A percentile compares a stretch with the other conserved stretches of the same genome.
phyloP scores from a whole-genome alignment of 2,797 vertebrate genomes.

The Garrulus glandarius region DNA sequence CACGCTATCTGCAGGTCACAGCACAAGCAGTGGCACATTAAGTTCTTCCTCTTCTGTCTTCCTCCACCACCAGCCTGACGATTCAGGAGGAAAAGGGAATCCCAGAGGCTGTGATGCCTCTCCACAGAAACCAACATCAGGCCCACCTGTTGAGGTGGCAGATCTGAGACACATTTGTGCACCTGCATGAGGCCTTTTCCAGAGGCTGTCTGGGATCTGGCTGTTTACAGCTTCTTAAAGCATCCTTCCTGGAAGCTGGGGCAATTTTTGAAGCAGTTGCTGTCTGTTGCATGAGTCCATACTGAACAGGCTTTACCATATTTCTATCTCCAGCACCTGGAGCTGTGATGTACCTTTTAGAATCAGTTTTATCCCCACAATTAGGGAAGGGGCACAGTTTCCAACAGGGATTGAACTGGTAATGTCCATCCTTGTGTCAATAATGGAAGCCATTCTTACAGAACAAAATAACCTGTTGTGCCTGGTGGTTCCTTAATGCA shows the following conservation, averaged over 20 bases:
- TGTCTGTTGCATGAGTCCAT: neutral
- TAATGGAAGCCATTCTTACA: neutral
- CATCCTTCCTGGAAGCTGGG: neutral
- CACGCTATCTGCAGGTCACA: neutral
- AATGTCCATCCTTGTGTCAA: neutral
- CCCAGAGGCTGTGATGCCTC: neutral
- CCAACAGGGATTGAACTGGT: neutral
- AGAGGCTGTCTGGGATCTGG: neutral
- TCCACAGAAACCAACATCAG: neutral
- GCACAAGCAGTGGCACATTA: neutral
- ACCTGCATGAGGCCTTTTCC: accelerated
- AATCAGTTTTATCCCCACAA: neutral
- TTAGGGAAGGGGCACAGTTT: neutral
- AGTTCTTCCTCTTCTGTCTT: neutral
- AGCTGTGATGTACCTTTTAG: neutral
- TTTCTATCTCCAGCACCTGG: neutral
- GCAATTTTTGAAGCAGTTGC: neutral
- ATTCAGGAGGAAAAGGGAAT: neutral
- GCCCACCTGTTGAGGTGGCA: neutral
- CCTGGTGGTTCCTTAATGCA: neutral
- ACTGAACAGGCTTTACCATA: neutral
- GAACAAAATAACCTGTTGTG: neutral
- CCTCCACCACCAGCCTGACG: neutral
- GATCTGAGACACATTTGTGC: neutral
- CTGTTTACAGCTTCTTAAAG: neutral